Evolutionary conservation across 1,140 invertebrate species (phyloP), one percentile per base, ranked within the genome.

Genomic region (Charaxes varanes): DNA sequence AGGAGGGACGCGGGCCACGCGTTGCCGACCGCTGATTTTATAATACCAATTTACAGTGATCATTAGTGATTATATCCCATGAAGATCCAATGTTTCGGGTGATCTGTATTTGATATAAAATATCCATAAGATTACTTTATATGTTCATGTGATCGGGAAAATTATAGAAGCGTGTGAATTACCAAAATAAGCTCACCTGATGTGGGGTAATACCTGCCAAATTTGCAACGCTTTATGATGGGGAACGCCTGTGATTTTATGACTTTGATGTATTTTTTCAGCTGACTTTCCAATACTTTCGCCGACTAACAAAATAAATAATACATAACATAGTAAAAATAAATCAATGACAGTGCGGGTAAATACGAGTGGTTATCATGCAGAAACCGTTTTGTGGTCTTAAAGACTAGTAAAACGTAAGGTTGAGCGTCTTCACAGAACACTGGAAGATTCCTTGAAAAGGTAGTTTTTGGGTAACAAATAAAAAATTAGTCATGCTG

Each of bases 171-270:
- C 37, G n/a, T n/a, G n/a, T n/a, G n/a, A n/a, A n/a, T n/a, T n/a
- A n/a, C n/a, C n/a, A 40, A 37, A 40, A 40, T 24, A 37, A 36
- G 86, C 88, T 87, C 87, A 93, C 92, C 92, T 89, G 92, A 88
- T 62, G 90, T 91, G 56, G 90, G 89, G 85, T 90, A 93, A 86
- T 92, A 94, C 87, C 89, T 90, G 77, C 90, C 86, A 83, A 91
- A 89, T 69, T 88, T 86, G 77, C 90, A 90, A 77, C 92, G 87
- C 87, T 91, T 92, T 71, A 94, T 85, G 37, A 91, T 87, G 57
- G 88, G 87, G 74, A 92, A 89, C 61, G 89, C 87, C 84, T 92
- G 90, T 55, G 89, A 89, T 76, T 88, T 88, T 81, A 85, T 85
- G 69, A 88, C 86, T 70, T 85, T 87, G 76, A 90, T 86, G 73